phyloP scores from a whole-genome alignment of 2,113 vertebrate genomes.

The Lathamus discolor region DNA sequence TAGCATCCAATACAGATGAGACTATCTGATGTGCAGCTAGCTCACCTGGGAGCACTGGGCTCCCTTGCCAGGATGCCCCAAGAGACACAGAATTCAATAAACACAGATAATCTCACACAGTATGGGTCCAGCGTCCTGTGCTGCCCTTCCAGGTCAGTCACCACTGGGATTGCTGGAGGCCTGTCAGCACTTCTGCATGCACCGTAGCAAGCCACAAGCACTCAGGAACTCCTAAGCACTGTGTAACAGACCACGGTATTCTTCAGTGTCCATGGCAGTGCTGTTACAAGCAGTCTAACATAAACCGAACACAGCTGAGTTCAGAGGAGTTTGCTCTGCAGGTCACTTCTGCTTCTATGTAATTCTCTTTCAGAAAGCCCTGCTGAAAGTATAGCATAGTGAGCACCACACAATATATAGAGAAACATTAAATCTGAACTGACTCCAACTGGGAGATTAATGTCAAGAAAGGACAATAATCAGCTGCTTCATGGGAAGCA shows the following conservation, averaged over 20 bases:
- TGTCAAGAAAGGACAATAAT: background rate
- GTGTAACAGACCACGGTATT: background rate
- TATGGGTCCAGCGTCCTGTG: background rate
- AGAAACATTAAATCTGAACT: background rate
- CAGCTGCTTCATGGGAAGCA: background rate
- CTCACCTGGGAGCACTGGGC: background rate
- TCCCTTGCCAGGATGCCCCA: background rate
- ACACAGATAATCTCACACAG: background rate
- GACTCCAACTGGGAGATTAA: background rate
- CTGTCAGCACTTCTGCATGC: background rate
- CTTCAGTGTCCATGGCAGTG: background rate
- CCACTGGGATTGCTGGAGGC: background rate
- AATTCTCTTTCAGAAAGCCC: background rate
- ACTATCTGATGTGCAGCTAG: background rate
- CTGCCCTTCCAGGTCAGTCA: background rate
- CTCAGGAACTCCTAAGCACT: background rate
- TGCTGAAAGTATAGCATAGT: background rate
- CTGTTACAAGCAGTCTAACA: background rate
- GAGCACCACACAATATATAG: background rate
- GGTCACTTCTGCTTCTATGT: background rate
- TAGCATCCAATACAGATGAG: background rate
- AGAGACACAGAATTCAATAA: background rate
- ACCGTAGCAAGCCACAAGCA: background rate
- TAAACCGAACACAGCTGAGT: background rate
- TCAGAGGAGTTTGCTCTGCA: background rate